Evolutionary conservation across 2,888 invertebrate genomes (phyloP), one percentile per base, ranked within the genome.

Genomic region (Geophilus truncorum): DNA sequence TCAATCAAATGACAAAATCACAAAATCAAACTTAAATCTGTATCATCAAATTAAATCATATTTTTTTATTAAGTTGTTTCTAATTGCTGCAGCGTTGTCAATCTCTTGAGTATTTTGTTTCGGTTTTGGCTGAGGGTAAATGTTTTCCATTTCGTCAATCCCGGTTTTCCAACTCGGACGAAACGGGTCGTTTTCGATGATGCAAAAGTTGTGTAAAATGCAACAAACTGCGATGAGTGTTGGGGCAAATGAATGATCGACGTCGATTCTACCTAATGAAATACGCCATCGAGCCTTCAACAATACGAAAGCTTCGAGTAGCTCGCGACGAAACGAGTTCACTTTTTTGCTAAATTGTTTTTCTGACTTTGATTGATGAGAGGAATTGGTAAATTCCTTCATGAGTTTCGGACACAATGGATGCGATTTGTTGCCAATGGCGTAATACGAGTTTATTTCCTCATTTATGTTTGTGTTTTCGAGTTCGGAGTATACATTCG

Each of bases 131-230:
- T 18, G n/a, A 21, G 75, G 9, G 23, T 75, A 75, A 75, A 21
- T 15, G 4, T 21, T 75, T 30, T 75, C 75, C 15, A 15, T 15
- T 12, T 75, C 75, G 5, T 75, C 75, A 25, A 75, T 21, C 7
- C 21, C 75, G 6, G 15, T 5, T 7, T 5, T 25, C 75, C 75
- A 75, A 5, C 23, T 75, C 23, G 4, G 15, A 6, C 21, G 15
- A 75, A 75, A 75, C 5, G 4, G 12, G 5, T 75, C 75, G 25
- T 75, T 21, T 75, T 75, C 30, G 3, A 15, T 15, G 10, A 28
- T 30, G 18, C 77, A 77, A 15, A 77, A 77, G n/a, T 77, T 77
- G 21, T 77, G 28, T 34, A 34, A 34, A 77, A 34, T 77, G 77
- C 77, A 77, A 77, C 77, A 77, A 34, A 30, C 32, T 5, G 77